A percentile compares a stretch with the other conserved stretches of the same genome.
These are phyloP conservation scores for Catharus fuscescens DNA, from an alignment of 2,113 vertebrate species.

Conservation along the genomic window DNA sequence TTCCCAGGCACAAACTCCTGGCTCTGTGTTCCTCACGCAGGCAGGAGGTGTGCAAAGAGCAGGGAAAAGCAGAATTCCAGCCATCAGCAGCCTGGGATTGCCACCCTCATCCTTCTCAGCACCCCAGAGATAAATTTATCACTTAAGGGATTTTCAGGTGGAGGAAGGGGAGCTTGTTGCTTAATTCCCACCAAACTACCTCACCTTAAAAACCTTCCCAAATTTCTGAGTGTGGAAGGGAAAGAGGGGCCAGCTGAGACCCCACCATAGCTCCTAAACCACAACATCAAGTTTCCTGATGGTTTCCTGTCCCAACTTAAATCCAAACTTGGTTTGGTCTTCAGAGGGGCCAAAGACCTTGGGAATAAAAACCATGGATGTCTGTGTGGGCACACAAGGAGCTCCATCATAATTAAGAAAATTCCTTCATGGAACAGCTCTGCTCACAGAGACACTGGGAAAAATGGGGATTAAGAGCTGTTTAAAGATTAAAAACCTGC, in stretches of 20 bases:
- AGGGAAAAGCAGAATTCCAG: neutral
- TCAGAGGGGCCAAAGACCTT: neutral
- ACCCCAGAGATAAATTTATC: rapidly evolving
- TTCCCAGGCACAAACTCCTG: neutral
- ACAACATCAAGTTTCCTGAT: rapidly evolving
- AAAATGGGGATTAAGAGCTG: neutral
- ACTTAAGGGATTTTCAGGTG: neutral
- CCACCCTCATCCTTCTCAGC: neutral
- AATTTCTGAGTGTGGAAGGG: neutral
- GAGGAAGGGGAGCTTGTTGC: neutral
- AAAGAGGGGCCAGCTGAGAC: neutral
- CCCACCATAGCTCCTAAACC: neutral
- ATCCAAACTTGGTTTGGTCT: neutral
- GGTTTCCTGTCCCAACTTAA: neutral
- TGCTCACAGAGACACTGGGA: neutral
- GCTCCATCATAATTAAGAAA: neutral
- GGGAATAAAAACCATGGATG: neutral
- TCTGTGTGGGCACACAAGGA: neutral
- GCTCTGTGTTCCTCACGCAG: rapidly evolving
- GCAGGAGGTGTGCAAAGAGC: neutral
- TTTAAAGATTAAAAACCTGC: neutral
- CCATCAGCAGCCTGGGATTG: rapidly evolving
- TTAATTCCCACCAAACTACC: neutral
- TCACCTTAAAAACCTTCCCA: neutral
- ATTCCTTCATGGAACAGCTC: neutral